Conservation (phyloP, 2,113 vertebrate genomes). For the Lutjanus erythropterus region DNA sequence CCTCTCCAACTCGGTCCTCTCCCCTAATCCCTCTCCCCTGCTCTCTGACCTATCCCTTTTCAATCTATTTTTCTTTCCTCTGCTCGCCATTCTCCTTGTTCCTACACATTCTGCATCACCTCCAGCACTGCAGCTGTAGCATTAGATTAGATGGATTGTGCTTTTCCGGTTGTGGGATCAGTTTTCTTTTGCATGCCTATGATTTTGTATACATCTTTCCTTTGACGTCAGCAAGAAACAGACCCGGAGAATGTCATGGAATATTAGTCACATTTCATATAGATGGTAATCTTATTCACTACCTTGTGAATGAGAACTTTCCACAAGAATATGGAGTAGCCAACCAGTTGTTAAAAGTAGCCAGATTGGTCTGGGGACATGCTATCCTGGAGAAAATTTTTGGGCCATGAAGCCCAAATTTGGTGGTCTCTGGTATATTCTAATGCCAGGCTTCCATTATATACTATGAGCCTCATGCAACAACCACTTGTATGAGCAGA, state of each 20-base stretch:
- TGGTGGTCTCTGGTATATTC: no score
- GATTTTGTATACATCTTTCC: not conserved
- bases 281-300: not conserved
- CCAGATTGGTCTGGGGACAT: no score
- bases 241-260: not conserved
- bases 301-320: no score
- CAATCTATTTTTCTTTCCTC: not conserved
- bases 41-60: slow-evolving; percentile 12
- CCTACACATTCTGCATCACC: not conserved
- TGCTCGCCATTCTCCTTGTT: not conserved
- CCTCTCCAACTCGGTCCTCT: not conserved
- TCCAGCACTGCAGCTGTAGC: not conserved
- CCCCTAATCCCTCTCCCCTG: not conserved
- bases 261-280: not conserved
- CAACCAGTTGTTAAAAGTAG: no score
- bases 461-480: no score
- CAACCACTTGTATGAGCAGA: no score
- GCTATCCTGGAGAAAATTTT: no score
- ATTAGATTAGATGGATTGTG: not conserved
- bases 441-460: no score
- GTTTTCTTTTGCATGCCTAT: not conserved
- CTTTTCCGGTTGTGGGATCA: not conserved
- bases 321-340: no score
- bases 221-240: not conserved
- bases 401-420: no score